Conservation (phyloP, 2,113 vertebrate species). For the Trematocara unimaculatum region DNA sequence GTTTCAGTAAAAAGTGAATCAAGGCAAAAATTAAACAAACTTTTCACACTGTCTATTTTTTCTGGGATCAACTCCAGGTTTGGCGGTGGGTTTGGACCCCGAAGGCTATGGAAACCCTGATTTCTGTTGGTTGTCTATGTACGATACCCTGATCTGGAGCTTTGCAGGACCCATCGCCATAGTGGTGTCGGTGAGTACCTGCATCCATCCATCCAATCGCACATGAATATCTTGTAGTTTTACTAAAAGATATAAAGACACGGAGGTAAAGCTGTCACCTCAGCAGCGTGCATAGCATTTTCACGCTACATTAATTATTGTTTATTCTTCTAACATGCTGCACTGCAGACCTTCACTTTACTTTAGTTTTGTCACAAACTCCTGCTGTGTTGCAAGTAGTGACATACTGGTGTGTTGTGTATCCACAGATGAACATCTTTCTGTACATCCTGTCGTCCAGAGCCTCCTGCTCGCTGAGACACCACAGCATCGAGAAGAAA, state of each 20-base stretch:
- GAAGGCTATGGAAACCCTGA: constrained; percentile 93
- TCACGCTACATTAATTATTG: neutral
- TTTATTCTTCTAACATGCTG: neutral
- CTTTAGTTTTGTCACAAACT: neutral
- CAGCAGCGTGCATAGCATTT: neutral
- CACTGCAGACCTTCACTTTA: neutral
- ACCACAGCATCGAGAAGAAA: constrained; percentile 86
- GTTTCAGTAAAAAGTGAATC: neutral
- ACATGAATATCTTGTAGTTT: neutral
- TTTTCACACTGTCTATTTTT: neutral
- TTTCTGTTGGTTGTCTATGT: constrained; percentile 93
- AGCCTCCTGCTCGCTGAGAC: constrained; percentile 75
- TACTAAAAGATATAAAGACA: neutral
- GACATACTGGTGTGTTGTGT: neutral
- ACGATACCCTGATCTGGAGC: constrained; percentile 92
- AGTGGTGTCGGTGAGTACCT: constrained; percentile 78
- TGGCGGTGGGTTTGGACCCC: constrained; percentile 90
- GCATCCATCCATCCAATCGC: neutral
- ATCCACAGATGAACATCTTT: constrained; percentile 83
- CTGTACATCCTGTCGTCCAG: constrained; percentile 82
- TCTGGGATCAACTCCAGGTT: constrained; percentile 64
- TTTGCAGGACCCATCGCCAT: constrained; percentile 84
- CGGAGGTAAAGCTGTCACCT: neutral
- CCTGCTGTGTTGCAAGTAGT: neutral
- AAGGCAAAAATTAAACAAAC: neutral